Base-by-base conservation (phyloP, 2,888 invertebrate species). In the Petrophora chlorosata region DNA sequence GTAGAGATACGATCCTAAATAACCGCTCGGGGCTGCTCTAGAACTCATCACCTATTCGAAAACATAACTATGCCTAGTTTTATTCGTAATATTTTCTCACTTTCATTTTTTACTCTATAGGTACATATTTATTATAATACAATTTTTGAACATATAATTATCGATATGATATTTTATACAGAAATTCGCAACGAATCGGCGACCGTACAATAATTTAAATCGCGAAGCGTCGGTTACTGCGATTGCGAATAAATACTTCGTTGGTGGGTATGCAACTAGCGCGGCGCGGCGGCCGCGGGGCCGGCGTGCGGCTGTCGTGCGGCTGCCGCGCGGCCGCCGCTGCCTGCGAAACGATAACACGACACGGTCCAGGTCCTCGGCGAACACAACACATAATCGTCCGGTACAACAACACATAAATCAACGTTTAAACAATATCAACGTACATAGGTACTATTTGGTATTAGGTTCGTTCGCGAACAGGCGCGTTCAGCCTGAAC, bases 31-130 rank as follows among this genome's bases (percentile, higher is more conserved):
- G 78, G 72, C 81, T 73, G 82, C 75, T 79, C 85, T 84, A 83
- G 72, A 81, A 75, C 80, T 82, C 85, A 71, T 81, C 79, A 64
- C 75, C 86, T 86, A 87, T 79, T 80, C 80, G 69, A 83, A 84
- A 88, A 86, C 88, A 82, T 85, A 80, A 84, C 88, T 89, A 89
- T 82, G 76, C 76, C 88, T 87, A 87, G 73, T 82, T 77, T 87
- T 84, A 84, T 83, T 84, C 82, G 81, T 88, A 80, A 88, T 85
- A 85, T 88, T 88, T 88, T 89, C 89, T 89, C 89, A 89, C 89
- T 89, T 89, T 89, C 84, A 82, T 87, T 85, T 83, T 82, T 88
- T 84, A 86, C 66, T 82, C 87, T 89, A 89, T 85, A 86, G 87
- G 85, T 89, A 89, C 85, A 87, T 85, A 82, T 59, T 82, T 75